phyloP scores from a whole-genome alignment of 1,140 invertebrate species.

The Paracyclopina nana region DNA sequence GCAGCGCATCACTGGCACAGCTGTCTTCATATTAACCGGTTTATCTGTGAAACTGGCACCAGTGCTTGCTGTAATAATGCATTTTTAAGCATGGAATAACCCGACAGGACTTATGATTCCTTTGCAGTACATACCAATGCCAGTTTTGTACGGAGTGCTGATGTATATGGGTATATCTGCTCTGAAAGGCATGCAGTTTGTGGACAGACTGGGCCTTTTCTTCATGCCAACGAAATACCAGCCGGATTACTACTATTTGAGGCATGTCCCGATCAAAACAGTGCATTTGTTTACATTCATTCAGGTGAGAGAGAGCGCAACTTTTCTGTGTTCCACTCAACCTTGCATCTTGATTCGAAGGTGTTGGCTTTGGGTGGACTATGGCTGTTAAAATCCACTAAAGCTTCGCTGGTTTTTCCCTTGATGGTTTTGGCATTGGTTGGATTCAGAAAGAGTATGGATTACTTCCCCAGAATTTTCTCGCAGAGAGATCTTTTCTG shows the following conservation, averaged over 20 bases:
- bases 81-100: background rate
- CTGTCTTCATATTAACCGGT: conserved; percentile 27
- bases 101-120: background rate
- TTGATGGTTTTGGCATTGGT: conserved; percentile 30
- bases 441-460: conserved; percentile 13
- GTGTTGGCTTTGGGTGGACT: conserved; percentile 27
- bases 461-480: conserved; percentile 26
- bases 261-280: conserved; percentile 31
- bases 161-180: conserved; percentile 45
- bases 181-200: conserved; percentile 35
- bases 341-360: background rate
- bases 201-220: conserved; percentile 35
- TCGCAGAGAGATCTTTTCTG: conserved; percentile 35
- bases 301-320: conserved; percentile 31
- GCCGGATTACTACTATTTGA: conserved; percentile 38
- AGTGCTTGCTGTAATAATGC: conserved; percentile 22
- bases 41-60: conserved; percentile 26
- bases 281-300: conserved; percentile 40
- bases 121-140: conserved; percentile 30
- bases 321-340: background rate
- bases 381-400: conserved; percentile 38
- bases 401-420: conserved; percentile 36
- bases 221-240: conserved; percentile 45
- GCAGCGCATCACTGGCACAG: conserved; percentile 26
- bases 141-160: conserved; percentile 43